Percentiles rank a stretch among this genome's conserved stretches.
These are phyloP conservation scores for Phanerotoma sp. DNA, from an alignment of 2,888 invertebrate species.

Conservation along the genomic window DNA sequence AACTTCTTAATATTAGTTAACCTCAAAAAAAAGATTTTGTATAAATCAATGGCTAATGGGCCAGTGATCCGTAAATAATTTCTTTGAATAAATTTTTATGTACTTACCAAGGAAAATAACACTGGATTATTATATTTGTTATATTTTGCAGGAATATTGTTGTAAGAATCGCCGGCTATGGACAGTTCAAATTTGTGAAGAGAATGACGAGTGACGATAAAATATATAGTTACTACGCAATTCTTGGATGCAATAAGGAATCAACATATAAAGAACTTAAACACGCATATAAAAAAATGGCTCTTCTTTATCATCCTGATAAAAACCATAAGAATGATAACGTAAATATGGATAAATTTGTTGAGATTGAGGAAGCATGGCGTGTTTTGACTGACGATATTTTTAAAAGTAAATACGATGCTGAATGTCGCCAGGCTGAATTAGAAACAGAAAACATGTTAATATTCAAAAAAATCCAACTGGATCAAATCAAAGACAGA, in stretches of 20 bases:
- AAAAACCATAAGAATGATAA: slow-evolving; percentile 56
- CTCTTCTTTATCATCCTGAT: slow-evolving; percentile 65
- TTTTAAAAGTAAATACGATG: slow-evolving; percentile 68
- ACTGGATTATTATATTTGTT: no score
- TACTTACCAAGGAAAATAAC: no score
- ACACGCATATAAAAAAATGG: slow-evolving; percentile 64
- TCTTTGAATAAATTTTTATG: no score
- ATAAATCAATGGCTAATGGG: no score
- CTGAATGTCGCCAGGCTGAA: slow-evolving; percentile 62
- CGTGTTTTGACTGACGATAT: slow-evolving; percentile 65
- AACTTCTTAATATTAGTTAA: no score
- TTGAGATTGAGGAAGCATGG: slow-evolving; percentile 71
- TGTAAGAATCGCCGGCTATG: no score
- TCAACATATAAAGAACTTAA: slow-evolving; percentile 64
- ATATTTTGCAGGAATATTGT: no score
- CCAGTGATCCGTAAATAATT: no score
- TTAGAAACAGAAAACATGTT: slow-evolving; percentile 61
- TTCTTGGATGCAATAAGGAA: slow-evolving; percentile 61
- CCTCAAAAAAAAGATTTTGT: no score
- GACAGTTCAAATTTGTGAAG: background rate
- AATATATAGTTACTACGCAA: slow-evolving; percentile 57
- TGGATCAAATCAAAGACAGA: slow-evolving; percentile 59
- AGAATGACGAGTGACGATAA: slow-evolving; percentile 18
- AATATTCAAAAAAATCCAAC: slow-evolving; percentile 63
- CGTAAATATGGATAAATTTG: slow-evolving; percentile 53